Base-by-base conservation (phyloP, 2,113 vertebrate genomes). In the Cavia porcellus region DNA sequence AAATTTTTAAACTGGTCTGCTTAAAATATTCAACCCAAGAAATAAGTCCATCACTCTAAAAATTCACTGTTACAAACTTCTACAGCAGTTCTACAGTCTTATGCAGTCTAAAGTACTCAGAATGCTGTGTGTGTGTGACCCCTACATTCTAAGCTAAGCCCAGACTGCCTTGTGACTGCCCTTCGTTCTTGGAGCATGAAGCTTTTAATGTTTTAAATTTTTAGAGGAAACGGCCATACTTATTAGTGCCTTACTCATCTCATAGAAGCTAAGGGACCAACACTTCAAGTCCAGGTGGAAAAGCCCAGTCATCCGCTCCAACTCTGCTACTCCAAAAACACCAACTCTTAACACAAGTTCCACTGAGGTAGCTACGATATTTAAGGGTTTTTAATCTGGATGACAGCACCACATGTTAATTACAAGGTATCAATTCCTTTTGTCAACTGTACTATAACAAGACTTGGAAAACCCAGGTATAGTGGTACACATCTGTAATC, bases 161-260 rank as follows among this genome's bases (percentile, higher is more conserved):
- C 15, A 61, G 79, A 82, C 59, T 1, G 35, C 19, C 59, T 30
- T 52, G 2, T 55, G 19, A 81, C 38, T 12, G 20, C 14, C 14
- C 15, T 75, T 35, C 35, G 47, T 79, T 32, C 77, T 79, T 32
- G 32, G 28, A 80, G 42, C 25, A 92, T 81, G 11, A 64, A 93
- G 10, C 57, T 92, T 79, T 90, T 32, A 8, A 88, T 68, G 77
- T 55, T 68, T 68, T 5, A n/a, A 47, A 61, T 62, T 90, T 93
- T 89, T 74, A 92, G 66, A 95, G 55, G 28, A 91, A 95, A 90
- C 68, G 24, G 93, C 42, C 85, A 50, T 57, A 92, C 59, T 94
- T 57, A 86, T 8, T 13, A 59, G 83, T 93, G 64, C 80, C 64
- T 87, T n/a, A 90, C 10, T 17, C 22, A 88, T 50, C 91, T 96